These are phyloP conservation scores for Morus bassanus DNA, from an alignment of 2,797 vertebrate species.

Conservation along the genomic window DNA sequence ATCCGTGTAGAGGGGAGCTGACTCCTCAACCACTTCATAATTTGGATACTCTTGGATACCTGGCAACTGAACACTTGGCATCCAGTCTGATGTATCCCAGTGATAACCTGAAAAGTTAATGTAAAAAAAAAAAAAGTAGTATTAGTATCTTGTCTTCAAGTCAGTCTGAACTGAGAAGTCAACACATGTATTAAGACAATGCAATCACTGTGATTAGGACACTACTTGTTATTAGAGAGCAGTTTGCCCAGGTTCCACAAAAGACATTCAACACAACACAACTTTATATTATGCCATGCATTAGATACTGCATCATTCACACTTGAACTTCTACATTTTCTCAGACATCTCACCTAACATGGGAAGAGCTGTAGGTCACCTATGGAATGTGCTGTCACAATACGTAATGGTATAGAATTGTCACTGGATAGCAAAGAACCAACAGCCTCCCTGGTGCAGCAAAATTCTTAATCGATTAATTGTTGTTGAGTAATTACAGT, in stretches of 20 bases:
- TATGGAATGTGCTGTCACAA: background rate
- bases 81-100: conserved; percentile 99
- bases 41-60: conserved; percentile 98
- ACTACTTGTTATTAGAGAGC: conserved; percentile 38
- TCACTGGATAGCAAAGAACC: background rate
- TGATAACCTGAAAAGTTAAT: conserved; percentile 86
- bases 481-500: background rate
- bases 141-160: background rate
- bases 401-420: background rate
- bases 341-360: background rate
- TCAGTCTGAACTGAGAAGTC: background rate
- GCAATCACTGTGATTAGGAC: conserved; percentile 36
- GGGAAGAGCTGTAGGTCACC: background rate
- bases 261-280: conserved; percentile 12
- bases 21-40: conserved; percentile 92
- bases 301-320: background rate
- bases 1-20: conserved; percentile 89
- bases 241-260: background rate
- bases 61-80: conserved; percentile 96
- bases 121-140: background rate
- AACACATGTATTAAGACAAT: background rate
- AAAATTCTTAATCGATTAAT: background rate
- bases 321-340: background rate
- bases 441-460: background rate
- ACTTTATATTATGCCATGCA: conserved; percentile 48